Evolutionary conservation across 2,888 invertebrate species (phyloP), one percentile per base, ranked within the genome.

Genomic region (Ophion obscuratus): DNA sequence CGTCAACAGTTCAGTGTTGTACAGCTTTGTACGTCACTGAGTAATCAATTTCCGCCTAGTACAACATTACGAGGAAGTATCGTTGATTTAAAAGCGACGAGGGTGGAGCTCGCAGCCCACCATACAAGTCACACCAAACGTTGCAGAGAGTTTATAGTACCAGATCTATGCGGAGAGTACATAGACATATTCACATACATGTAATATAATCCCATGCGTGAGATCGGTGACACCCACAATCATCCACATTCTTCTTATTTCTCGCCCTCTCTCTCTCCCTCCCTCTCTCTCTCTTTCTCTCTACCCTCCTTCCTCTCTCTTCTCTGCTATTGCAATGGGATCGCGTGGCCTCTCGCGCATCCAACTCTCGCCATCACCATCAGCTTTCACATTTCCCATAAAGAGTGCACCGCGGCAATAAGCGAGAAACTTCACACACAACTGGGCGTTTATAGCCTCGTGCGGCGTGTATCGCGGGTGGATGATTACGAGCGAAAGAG

Each of bases 381-480:
- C 85, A 87, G 91, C 93, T 93, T 93, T 93, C 93, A 92, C 93
- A 91, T 92, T 93, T 93, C 92, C 91, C 92, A 92, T 91, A 91
- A 91, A 78, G 59, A 67, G 89, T 88, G 86, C 66, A 53, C 67
- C 20, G 31, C n/a, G 73, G 64, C 64, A 66, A 64, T 59, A 59
- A 75, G 67, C 78, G 66, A 68, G 81, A 75, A 59, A 81, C 81
- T 85, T 85, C 76, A 84, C 82, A 84, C 82, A 84, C 80, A 83
- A 73, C 73, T 77, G 83, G 83, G 85, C 85, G 75, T 78, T 86
- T 80, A 74, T 81, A 68, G 80, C 53, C 77, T 74, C 74, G 81
- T 62, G 31, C 57, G 20, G 75, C 68, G 66, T 82, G 81, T 81
- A 81, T 71, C 74, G 78, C 77, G 86, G 81, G 84, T 81, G 77